Base-by-base conservation (phyloP, 1,140 invertebrate species). In the Drosophila nigrodunni region DNA sequence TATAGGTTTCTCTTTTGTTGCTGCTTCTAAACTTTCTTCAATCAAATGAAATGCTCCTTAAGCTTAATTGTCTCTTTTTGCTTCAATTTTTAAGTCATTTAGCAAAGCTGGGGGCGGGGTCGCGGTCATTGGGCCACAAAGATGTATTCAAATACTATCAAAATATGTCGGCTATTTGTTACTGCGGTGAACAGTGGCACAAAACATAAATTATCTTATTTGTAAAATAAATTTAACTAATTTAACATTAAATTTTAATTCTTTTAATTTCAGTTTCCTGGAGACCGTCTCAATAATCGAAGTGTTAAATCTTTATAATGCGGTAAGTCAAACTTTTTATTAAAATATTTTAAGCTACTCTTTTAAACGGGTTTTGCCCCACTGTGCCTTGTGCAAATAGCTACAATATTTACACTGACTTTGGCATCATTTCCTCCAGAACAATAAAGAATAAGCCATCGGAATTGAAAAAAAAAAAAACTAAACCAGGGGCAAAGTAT, bases 31-130 rank as follows among this genome's bases (percentile, higher is more conserved):
- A 89, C 85, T 89, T 89, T 89, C 85, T 78, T 88, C 77, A 77
- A 81, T 85, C 86, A 69, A 77, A 87, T 87, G 77, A 89, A 89
- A 89, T 89, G 85, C 80, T 89, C 85, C 86, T 89, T 89, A 89
- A 89, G 85, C 85, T 89, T 89, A 89, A 89, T 89, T 89, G 85
- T 89, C 85, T 89, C 70, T 41, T n/a, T 81, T 52, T 58, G 67
- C 77, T 73, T 78, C 80, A 78, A 80, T 89, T 89, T 89, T 85
- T 70, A 70, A 83, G 80, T 88, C 85, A 87, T 88, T 89, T 89
- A 78, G 67, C 78, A 54, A 52, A 67, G 62, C 64, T 67, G 35
- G 37, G 49, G 47, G 61, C 34, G 64, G 79, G 58, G 65, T 77
- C 73, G 71, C 15, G 74, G 44, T 74, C 73, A 60, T 71, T 82